Conservation (phyloP, 2,113 vertebrate genomes). For the Proteles cristata region DNA sequence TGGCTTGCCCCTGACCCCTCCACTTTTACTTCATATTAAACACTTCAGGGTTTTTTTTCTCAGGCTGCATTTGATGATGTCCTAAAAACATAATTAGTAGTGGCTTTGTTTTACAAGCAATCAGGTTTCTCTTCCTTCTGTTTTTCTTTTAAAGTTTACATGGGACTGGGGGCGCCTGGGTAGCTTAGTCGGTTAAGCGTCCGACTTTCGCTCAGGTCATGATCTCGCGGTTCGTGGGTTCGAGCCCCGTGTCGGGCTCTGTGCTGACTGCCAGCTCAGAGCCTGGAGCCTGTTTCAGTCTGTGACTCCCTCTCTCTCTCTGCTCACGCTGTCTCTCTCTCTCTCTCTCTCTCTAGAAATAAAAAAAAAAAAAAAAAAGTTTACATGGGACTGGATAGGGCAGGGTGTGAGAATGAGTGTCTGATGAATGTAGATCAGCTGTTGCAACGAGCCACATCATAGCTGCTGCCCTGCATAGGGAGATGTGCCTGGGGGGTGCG, state of each 20-base stretch:
- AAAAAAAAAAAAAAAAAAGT: too few species aligned
- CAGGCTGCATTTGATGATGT: neutral
- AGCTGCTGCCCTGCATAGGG: neutral
- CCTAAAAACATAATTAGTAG: constrained; percentile 46
- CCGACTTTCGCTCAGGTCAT: too few species aligned
- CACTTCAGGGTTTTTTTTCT: constrained; percentile 3
- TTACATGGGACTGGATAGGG: neutral
- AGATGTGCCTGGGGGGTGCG: fast-evolving
- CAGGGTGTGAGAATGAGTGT: neutral
- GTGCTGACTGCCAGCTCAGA: too few species aligned
- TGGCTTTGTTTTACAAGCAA: neutral
- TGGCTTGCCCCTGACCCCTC: neutral
- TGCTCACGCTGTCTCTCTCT: too few species aligned
- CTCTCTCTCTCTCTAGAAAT: too few species aligned
- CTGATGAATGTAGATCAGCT: neutral
- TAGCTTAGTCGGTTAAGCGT: too few species aligned
- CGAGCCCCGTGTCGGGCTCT: too few species aligned
- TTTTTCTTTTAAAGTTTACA: neutral
- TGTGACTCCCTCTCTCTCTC: too few species aligned
- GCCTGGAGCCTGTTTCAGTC: too few species aligned
- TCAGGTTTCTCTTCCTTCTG: neutral
- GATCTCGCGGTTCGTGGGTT: too few species aligned
- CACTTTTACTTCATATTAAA: neutral
- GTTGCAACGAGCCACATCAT: neutral
- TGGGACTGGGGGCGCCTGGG: too few species aligned